Percentiles rank a stretch among this genome's conserved stretches.
Conservation (phyloP, 2,797 vertebrate species). For the Vespertilio murinus region DNA sequence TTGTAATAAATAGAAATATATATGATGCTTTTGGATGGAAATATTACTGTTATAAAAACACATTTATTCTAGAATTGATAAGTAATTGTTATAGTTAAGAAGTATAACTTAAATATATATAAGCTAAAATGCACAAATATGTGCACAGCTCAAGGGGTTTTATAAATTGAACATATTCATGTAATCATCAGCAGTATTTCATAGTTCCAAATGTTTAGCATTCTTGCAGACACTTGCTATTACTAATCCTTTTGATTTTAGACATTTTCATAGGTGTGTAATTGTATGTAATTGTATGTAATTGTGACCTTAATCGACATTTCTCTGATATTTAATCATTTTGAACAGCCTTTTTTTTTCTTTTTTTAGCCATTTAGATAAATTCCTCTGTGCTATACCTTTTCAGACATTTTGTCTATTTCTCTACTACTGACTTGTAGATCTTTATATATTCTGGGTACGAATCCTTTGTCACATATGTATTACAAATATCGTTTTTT, state of each 20-base stretch:
- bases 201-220: neutral
- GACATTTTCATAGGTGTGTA: neutral
- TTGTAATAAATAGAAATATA: neutral
- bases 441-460: neutral
- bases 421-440: neutral
- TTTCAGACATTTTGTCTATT: neutral
- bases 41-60: neutral
- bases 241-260: constrained; percentile 46
- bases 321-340: constrained; percentile 26
- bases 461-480: neutral
- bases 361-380: neutral
- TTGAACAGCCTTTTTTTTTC: constrained; percentile 3
- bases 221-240: neutral
- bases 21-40: neutral
- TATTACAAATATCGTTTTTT: neutral
- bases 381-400: neutral
- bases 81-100: neutral
- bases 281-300: neutral
- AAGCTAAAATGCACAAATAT: neutral
- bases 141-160: neutral
- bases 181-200: neutral
- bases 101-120: neutral
- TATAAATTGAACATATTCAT: neutral
- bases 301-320: neutral
- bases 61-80: neutral